These are phyloP conservation scores for Ameiurus melas DNA, from an alignment of 2,113 vertebrate genomes.

Conservation along the genomic window DNA sequence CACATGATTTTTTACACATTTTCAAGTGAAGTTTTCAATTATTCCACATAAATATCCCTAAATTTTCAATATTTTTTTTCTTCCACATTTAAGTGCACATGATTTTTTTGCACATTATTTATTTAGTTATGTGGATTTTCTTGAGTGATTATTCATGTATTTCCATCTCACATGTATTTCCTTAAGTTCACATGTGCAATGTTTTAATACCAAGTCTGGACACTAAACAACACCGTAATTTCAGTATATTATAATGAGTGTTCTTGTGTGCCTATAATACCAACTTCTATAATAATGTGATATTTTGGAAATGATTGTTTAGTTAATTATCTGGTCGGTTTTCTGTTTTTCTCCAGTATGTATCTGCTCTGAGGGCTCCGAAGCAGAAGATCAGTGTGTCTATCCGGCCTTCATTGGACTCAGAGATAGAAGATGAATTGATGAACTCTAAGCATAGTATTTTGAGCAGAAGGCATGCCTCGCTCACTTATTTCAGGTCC, in stretches of 20 bases:
- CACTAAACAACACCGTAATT: background rate
- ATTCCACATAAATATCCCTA: background rate
- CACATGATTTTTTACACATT: background rate
- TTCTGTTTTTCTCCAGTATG: slow-evolving; percentile 60
- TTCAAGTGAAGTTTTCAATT: background rate
- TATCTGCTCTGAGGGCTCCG: slow-evolving; percentile 81
- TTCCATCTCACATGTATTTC: background rate
- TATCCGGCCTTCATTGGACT: slow-evolving; percentile 53
- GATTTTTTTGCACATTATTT: background rate
- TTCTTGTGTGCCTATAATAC: background rate
- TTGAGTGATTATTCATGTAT: background rate
- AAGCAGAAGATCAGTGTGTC: slow-evolving; percentile 64
- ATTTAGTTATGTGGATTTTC: background rate
- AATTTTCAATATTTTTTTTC: background rate
- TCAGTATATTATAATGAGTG: background rate
- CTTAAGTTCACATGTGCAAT: background rate
- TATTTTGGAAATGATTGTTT: background rate
- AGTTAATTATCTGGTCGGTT: background rate
- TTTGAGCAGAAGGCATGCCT: slow-evolving; percentile 51
- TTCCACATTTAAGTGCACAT: background rate
- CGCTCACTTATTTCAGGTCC: slow-evolving; percentile 55
- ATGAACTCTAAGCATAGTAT: slow-evolving; percentile 42
- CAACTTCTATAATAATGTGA: background rate
- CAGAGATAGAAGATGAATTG: slow-evolving; percentile 55
- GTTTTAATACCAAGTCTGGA: background rate